Percentiles rank a stretch among this genome's conserved stretches.
phyloP scores from a whole-genome alignment of 2,888 invertebrate species.

The Macaria liturata region DNA sequence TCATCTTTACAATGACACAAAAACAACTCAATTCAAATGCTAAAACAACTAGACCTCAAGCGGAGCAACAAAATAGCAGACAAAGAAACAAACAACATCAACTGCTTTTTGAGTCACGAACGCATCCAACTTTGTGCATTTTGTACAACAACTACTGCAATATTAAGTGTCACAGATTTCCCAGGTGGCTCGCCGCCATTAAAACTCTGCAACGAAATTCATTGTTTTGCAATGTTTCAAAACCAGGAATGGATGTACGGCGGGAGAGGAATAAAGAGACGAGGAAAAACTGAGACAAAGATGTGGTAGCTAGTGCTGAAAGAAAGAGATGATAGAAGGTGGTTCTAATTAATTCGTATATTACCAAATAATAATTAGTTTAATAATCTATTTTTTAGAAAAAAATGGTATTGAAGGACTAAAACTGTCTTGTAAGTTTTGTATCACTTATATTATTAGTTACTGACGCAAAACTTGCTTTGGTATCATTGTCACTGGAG shows the following conservation, averaged over 20 bases:
- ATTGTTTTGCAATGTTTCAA: slow-evolving; percentile 30
- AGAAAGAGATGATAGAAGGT: background rate
- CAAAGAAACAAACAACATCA: slow-evolving; percentile 10
- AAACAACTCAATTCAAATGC: slow-evolving; percentile 3
- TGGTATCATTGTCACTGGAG: no score
- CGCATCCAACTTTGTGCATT: slow-evolving; percentile 29
- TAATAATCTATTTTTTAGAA: no score
- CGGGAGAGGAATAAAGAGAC: slow-evolving; percentile 5
- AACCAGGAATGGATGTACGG: slow-evolving; percentile 14
- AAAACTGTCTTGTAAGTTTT: no score
- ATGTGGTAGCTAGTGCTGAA: no score
- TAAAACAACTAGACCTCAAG: background rate
- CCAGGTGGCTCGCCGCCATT: slow-evolving; percentile 31
- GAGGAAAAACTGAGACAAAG: slow-evolving; percentile 3
- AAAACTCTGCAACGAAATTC: slow-evolving; percentile 33
- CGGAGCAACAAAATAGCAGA: slow-evolving; percentile 6
- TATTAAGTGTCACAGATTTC: slow-evolving; percentile 35
- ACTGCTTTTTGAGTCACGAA: slow-evolving; percentile 26
- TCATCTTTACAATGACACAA: no score
- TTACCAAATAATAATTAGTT: no score
- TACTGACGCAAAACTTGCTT: no score
- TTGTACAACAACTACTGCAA: slow-evolving; percentile 33
- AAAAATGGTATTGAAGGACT: no score
- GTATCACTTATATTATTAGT: no score
- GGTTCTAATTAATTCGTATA: no score